Conservation (phyloP, 2,888 invertebrate genomes). For the Enchytraeus crypticus region DNA sequence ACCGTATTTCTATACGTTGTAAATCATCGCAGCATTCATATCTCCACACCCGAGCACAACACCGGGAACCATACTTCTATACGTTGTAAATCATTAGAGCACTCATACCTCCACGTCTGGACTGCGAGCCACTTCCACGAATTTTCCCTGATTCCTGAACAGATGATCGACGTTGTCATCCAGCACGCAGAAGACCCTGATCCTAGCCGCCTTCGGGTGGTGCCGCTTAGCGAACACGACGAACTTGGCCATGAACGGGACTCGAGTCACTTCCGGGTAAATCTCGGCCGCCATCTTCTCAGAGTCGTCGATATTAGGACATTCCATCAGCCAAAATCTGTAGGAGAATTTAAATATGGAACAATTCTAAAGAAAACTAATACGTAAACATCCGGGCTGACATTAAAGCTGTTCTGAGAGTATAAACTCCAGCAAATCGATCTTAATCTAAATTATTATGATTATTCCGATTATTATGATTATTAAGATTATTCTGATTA, state of each 20-base stretch:
- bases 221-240: conserved; percentile 85
- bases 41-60: no score
- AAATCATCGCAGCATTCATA: no score
- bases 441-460: no score
- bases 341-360: not conserved
- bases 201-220: conserved; percentile 23
- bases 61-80: no score
- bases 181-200: conserved; percentile 98
- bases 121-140: conserved; percentile 95
- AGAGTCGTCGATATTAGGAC: conserved; percentile 84
- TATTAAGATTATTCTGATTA: no score
- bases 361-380: not conserved
- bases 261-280: conserved; percentile 94
- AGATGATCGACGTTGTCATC: conserved; percentile 99
- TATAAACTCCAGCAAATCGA: no score
- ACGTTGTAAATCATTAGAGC: not conserved
- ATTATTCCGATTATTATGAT: no score
- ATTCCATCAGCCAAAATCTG: conserved; percentile 96
- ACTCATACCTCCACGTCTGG: conserved; percentile 80
- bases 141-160: conserved; percentile 67
- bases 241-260: conserved; percentile 99
- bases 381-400: no score
- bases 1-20: no score
- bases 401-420: no score
- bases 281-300: conserved; percentile 98